phyloP scores from a whole-genome alignment of 2,113 vertebrate genomes.

The Psettodes erumei region DNA sequence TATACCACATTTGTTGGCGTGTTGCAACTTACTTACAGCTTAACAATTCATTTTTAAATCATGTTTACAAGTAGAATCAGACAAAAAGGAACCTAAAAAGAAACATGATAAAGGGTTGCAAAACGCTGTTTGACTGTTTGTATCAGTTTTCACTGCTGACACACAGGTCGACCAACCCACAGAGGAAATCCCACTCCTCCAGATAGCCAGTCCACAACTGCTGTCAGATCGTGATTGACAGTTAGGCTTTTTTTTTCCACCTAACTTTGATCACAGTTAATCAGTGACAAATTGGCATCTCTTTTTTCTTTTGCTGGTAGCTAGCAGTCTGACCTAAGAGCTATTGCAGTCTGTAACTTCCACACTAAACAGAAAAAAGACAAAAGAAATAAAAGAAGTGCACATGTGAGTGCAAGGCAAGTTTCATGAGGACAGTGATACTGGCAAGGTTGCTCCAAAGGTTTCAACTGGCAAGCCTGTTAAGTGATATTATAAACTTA shows the following conservation, averaged over 20 bases:
- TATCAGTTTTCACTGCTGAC: slow-evolving; percentile 11
- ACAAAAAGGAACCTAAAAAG: background rate
- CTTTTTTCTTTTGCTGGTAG: slow-evolving; percentile 1
- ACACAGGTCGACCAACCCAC: slow-evolving; percentile 14
- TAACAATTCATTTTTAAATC: background rate
- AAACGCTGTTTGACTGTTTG: slow-evolving; percentile 4
- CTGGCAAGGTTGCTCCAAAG: too few species aligned
- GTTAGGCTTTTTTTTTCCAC: slow-evolving; percentile 7
- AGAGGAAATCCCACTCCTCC: slow-evolving; percentile 29
- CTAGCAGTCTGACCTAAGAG: background rate
- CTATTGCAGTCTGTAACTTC: background rate
- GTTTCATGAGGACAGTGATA: too few species aligned
- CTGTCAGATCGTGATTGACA: slow-evolving; percentile 14
- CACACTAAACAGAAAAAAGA: background rate
- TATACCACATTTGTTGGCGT: background rate
- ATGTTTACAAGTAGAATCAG: background rate
- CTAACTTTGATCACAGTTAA: slow-evolving; percentile 20
- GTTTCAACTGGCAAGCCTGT: too few species aligned
- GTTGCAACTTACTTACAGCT: background rate
- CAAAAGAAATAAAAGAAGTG: background rate
- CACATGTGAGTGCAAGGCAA: background rate
- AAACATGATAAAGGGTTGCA: background rate
- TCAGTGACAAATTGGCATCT: slow-evolving; percentile 15
- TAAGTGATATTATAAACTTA: too few species aligned
- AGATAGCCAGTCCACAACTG: slow-evolving; percentile 32